These are phyloP conservation scores for Diarsia dahlii DNA, from an alignment of 2,888 invertebrate genomes.

Conservation along the genomic window DNA sequence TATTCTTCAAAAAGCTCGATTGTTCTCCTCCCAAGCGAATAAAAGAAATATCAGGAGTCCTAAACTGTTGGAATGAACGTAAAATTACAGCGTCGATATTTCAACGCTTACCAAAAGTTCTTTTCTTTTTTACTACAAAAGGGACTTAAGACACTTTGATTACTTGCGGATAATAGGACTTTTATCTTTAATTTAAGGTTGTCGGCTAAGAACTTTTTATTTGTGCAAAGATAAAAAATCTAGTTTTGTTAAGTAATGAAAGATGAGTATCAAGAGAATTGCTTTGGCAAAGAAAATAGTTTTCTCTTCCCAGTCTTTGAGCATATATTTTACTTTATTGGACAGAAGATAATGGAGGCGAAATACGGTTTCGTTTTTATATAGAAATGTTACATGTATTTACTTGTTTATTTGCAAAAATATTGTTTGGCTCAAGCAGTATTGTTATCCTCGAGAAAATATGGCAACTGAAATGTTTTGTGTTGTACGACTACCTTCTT, in stretches of 20 bases:
- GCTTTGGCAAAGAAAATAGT: conserved; percentile 29
- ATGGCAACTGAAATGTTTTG: background rate
- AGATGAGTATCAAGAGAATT: conserved; percentile 16
- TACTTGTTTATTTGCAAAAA: conserved; percentile 14
- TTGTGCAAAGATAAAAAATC: conserved; percentile 23
- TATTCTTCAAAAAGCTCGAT: conserved; percentile 38
- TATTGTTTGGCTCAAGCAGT: conserved; percentile 7
- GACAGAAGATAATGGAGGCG: conserved; percentile 21
- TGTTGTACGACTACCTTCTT: background rate
- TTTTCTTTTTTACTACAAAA: conserved; percentile 32
- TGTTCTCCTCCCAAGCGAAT: conserved; percentile 29
- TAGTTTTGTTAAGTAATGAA: conserved; percentile 41
- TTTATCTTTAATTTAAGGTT: conserved; percentile 55
- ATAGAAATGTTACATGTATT: conserved; percentile 22
- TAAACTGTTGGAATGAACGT: conserved; percentile 48
- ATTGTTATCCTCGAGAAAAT: conserved; percentile 19
- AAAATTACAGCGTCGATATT: conserved; percentile 54
- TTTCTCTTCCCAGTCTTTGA: conserved; percentile 17
- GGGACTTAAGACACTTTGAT: conserved; percentile 52
- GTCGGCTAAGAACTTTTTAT: conserved; percentile 34
- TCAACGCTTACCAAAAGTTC: conserved; percentile 48
- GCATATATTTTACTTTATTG: conserved; percentile 21
- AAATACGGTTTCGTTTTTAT: conserved; percentile 35
- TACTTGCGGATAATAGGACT: conserved; percentile 48
- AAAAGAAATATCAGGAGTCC: conserved; percentile 50